Evolutionary conservation across 2,797 vertebrate genomes (phyloP), one percentile per base, ranked within the genome.

Genomic region (Pogonophryne albipinna): DNA sequence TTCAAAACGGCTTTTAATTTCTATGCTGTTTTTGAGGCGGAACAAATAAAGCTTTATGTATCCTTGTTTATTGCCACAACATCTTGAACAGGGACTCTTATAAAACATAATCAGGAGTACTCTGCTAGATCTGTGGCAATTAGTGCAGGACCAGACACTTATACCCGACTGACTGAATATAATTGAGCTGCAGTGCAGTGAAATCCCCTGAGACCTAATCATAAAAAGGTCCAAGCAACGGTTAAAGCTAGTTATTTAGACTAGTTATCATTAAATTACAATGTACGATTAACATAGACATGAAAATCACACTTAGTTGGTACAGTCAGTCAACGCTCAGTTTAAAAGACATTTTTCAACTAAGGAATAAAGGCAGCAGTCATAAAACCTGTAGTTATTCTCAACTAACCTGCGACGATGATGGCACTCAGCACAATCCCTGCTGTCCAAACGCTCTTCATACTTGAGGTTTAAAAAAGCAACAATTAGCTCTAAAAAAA

Each of bases 361-460:
- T 0, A 55, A 27, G 59, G 1, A 51, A 51, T 38, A 38, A 41
- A 51, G 14, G 20, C 2, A 9, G 9, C 14, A 20, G 23, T 11
- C 19, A 11, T 63, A n/a, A 27, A 20, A 41, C 42, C 20, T 31
- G 6, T 11, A 38, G n/a, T 47, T 44, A 23, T 52, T 64, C 3
- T 60, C 17, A 58, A 66, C 86, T 82, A 49, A 90, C 88, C 84
- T 14, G 73, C 76, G 13, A 80, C 38, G 1, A 87, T 55, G 16
- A 85, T 58, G 6, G 63, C 78, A 9, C 64, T 31, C 71, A 93
- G 73, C 13, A 88, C 6, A 42, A 76, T 23, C 13, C 65, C n/a
- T 2, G 57, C 69, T 78, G 78, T 92, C 66, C 65, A 91, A 44
- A 83, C 16, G 17, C 42, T 74, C n/a, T 50, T 81, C 86, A 91